Evolutionary conservation across 2,113 vertebrate genomes (phyloP).

Genomic region (Fulica atra): DNA sequence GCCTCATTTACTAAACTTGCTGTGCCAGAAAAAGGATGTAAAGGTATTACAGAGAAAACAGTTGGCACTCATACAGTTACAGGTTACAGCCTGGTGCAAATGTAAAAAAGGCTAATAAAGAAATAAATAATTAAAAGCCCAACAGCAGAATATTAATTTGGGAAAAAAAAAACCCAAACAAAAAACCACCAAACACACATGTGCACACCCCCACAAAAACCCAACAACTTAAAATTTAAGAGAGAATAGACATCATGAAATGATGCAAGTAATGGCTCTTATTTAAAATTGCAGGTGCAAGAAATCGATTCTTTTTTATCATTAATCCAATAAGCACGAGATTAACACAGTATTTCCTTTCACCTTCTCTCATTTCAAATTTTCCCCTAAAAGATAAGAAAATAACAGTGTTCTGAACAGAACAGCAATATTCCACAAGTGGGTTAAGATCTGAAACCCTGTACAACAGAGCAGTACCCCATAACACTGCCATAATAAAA

Average conservation of each 20-base stretch:
- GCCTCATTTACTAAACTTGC: background rate
- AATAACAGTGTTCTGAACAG: background rate
- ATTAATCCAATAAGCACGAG: background rate
- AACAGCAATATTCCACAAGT: background rate
- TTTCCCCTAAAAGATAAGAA: background rate
- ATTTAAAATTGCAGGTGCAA: background rate
- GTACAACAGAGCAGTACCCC: background rate
- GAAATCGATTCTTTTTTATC: background rate
- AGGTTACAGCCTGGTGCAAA: background rate
- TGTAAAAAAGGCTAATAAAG: background rate
- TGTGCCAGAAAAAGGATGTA: background rate
- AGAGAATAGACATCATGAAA: background rate
- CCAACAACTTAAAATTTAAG: background rate
- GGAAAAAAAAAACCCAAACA: background rate
- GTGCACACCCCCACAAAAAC: too few species aligned
- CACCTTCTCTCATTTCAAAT: background rate
- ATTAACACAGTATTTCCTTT: background rate
- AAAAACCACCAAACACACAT: too few species aligned
- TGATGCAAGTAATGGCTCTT: background rate
- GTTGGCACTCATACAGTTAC: background rate
- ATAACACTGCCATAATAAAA: background rate
- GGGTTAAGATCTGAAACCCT: background rate
- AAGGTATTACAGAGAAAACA: background rate
- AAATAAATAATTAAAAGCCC: background rate
- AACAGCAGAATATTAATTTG: background rate